Conservation (phyloP, 2,797 vertebrate species). For the Setipinna tenuifilis region DNA sequence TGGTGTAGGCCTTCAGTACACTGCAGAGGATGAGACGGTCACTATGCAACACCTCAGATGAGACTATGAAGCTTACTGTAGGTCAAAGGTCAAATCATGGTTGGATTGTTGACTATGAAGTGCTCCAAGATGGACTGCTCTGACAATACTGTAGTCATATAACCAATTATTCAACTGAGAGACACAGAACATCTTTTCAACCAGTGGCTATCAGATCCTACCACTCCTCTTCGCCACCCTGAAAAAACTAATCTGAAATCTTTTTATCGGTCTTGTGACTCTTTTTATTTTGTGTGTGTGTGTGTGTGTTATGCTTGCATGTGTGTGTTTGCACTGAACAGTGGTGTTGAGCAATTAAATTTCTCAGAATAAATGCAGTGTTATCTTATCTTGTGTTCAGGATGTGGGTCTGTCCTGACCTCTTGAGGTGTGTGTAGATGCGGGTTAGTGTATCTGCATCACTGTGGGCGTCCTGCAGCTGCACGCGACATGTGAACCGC, state of each 20-base stretch:
- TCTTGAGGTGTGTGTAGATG: conserved; percentile 91
- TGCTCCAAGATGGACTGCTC: neutral
- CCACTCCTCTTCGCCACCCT: no score
- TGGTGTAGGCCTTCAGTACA: conserved; percentile 86
- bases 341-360: no score
- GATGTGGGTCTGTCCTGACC: conserved; percentile 66
- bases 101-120: neutral
- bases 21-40: conserved; percentile 61
- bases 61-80: neutral
- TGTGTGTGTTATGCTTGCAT: neutral
- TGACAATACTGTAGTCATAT: neutral
- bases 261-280: no score
- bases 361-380: no score
- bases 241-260: no score
- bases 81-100: neutral
- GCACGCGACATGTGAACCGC: conserved; percentile 93
- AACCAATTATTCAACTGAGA: no score
- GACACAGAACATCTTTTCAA: no score
- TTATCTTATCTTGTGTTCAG: no score
- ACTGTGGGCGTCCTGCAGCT: conserved; percentile 89
- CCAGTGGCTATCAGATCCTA: no score
- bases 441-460: conserved; percentile 86
- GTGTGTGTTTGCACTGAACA: neutral
- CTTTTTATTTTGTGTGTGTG: neutral
- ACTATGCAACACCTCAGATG: no score